A percentile compares a stretch with the other conserved stretches of the same genome.
Evolutionary conservation across 2,113 vertebrate species (phyloP).

Genomic region (Athene cunicularia): DNA sequence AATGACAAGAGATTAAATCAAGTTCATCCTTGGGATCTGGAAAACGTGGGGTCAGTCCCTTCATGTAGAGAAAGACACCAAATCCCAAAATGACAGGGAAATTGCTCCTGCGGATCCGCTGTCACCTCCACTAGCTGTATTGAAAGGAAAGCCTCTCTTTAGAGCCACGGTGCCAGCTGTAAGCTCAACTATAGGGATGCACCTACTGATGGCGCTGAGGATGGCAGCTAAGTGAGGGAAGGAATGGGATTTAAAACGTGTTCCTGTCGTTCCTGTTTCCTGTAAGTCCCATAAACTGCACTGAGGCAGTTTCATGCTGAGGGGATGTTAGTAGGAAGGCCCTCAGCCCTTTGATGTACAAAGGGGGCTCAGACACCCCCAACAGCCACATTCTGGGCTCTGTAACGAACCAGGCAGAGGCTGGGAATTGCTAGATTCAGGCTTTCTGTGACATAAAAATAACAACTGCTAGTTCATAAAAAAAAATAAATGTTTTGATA

Average conservation of each 20-base stretch:
- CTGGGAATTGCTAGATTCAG: not conserved
- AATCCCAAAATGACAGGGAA: not conserved
- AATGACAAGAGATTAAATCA: not conserved
- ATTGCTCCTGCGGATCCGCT: not conserved
- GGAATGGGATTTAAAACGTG: not conserved
- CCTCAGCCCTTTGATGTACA: not conserved
- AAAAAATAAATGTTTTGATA: not conserved
- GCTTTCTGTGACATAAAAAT: not conserved
- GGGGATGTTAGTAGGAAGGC: not conserved
- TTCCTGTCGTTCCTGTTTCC: not conserved
- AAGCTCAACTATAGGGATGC: not conserved
- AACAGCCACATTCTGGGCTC: not conserved
- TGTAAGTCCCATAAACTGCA: not conserved
- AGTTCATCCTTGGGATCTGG: not conserved
- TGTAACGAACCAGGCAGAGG: not conserved
- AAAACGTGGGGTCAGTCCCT: not conserved
- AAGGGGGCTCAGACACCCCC: not conserved
- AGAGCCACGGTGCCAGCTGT: not conserved
- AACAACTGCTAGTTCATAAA: not conserved
- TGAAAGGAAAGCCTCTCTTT: not conserved
- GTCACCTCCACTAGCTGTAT: accelerated
- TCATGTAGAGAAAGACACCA: not conserved
- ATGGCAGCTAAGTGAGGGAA: not conserved
- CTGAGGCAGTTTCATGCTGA: not conserved
- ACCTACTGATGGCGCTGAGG: accelerated